Conservation (phyloP, 2,888 invertebrate species). For the Lepidochrysops patricia region DNA sequence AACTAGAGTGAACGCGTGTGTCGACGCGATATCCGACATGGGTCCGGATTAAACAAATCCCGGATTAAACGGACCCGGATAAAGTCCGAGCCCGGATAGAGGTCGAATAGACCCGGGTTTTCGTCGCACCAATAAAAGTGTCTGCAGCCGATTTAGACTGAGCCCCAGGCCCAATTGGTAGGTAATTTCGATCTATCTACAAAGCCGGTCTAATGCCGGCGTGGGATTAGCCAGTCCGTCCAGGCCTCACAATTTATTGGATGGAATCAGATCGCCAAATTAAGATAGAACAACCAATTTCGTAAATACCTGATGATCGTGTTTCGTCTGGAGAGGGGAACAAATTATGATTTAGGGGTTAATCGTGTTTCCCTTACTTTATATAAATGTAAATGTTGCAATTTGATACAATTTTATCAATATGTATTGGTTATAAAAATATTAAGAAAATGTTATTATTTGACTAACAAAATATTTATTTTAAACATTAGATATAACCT, state of each 20-base stretch:
- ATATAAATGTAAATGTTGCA: too few species aligned
- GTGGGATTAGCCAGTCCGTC: constrained; percentile 69
- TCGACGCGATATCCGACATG: constrained; percentile 78
- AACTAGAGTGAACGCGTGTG: constrained; percentile 57
- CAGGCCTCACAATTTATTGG: constrained; percentile 66
- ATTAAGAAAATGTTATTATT: too few species aligned
- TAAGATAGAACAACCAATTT: constrained; percentile 26
- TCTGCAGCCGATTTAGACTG: constrained; percentile 74
- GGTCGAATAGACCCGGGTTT: constrained; percentile 28
- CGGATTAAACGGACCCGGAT: constrained; percentile 69
- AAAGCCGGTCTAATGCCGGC: constrained; percentile 69
- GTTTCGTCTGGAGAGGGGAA: background rate
- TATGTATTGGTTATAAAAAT: too few species aligned
- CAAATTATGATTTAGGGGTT: background rate
- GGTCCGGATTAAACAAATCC: constrained; percentile 78
- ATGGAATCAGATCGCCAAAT: constrained; percentile 50
- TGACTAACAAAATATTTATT: too few species aligned
- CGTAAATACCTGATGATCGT: constrained; percentile 3
- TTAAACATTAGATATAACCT: too few species aligned
- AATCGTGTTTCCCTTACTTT: too few species aligned
- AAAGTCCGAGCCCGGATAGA: constrained; percentile 57
- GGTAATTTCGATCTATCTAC: constrained; percentile 74
- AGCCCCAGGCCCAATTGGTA: constrained; percentile 71
- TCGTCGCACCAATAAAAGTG: constrained; percentile 73
- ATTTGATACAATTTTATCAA: too few species aligned